phyloP scores from a whole-genome alignment of 2,113 vertebrate genomes.

The Menidia beryllina region DNA sequence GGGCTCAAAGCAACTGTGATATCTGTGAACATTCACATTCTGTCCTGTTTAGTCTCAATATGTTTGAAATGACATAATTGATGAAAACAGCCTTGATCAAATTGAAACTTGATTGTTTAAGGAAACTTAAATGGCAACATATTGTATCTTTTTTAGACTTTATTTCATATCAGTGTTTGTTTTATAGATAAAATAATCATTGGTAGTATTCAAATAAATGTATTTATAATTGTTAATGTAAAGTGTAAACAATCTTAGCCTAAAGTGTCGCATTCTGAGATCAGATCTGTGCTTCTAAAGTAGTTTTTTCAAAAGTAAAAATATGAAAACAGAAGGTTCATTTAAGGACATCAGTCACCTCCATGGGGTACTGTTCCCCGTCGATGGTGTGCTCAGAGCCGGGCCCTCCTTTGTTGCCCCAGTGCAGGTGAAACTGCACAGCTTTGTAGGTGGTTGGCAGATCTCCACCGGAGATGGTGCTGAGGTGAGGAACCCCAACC shows the following conservation, averaged over 20 bases:
- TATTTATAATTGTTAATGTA: too few species aligned
- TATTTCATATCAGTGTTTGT: too few species aligned
- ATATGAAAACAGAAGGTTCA: neutral
- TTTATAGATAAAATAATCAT: too few species aligned
- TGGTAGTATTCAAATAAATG: too few species aligned
- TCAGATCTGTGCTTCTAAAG: too few species aligned
- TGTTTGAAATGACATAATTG: neutral
- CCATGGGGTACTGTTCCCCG: constrained; percentile 89
- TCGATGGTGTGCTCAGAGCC: constrained; percentile 91
- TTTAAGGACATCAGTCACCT: constrained; percentile 79
- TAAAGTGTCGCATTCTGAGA: too few species aligned
- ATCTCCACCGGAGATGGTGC: constrained; percentile 79
- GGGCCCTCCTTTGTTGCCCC: constrained; percentile 71
- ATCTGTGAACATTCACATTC: too few species aligned
- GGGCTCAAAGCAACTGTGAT: too few species aligned
- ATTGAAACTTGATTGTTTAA: too few species aligned
- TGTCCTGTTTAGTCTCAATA: neutral
- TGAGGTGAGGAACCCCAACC: constrained; percentile 57
- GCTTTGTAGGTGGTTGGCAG: constrained; percentile 83
- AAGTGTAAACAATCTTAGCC: too few species aligned
- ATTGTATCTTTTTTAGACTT: too few species aligned
- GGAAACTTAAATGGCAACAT: too few species aligned
- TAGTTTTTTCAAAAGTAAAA: neutral
- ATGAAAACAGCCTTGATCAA: neutral
- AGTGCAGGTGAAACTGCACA: constrained; percentile 90